A percentile compares a stretch with the other conserved stretches of the same genome.
Evolutionary conservation across 2,888 invertebrate genomes (phyloP).

Genomic region (Apodemia mormo): DNA sequence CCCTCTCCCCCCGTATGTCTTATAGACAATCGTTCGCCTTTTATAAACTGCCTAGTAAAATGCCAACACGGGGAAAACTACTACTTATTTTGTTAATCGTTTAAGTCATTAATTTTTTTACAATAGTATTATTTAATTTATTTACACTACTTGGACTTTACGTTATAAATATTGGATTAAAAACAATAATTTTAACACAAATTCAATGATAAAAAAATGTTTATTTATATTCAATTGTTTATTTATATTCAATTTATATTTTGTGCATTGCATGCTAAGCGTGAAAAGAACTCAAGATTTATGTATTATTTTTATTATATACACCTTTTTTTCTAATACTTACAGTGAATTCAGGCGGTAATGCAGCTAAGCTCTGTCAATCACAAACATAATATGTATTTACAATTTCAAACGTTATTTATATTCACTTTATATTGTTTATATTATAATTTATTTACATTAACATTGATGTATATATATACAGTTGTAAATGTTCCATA

Average conservation of each 20-base stretch:
- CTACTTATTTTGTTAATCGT: too few relatives aligned
- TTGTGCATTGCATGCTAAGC: background rate
- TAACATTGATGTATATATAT: constrained; percentile 43
- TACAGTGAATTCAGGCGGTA: constrained; percentile 90
- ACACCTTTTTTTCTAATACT: constrained; percentile 70
- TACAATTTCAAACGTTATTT: constrained; percentile 58
- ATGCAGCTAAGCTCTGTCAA: constrained; percentile 91
- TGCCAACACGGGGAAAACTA: too few relatives aligned
- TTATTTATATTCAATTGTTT: background rate
- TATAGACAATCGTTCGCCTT: too few relatives aligned
- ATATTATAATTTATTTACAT: constrained; percentile 26
- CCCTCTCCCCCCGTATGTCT: too few relatives aligned
- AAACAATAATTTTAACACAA: too few relatives aligned
- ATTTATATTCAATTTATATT: background rate
- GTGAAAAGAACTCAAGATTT: background rate
- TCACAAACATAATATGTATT: constrained; percentile 68
- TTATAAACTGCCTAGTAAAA: too few relatives aligned
- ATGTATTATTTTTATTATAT: background rate
- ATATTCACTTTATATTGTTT: background rate
- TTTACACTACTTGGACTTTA: too few relatives aligned
- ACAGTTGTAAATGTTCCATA: constrained; percentile 35
- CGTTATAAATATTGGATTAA: too few relatives aligned
- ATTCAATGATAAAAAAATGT: too few relatives aligned
- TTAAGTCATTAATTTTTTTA: too few relatives aligned
- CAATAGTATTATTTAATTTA: too few relatives aligned